Conservation (phyloP, 2,888 invertebrate genomes). For the Macrosiphum euphorbiae region DNA sequence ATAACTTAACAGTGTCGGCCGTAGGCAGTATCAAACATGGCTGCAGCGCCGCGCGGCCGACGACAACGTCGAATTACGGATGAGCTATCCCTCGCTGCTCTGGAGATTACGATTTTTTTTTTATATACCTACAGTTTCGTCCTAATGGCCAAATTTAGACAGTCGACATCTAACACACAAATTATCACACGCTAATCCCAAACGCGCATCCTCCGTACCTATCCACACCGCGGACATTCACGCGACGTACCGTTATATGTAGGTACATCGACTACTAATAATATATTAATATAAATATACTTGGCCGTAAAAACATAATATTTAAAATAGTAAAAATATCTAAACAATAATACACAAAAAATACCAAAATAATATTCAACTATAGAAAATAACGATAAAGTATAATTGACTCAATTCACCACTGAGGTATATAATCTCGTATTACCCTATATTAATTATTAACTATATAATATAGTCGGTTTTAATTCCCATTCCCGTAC, state of each 20-base stretch:
- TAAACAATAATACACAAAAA: too few relatives aligned
- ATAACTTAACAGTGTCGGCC: constrained; percentile 7
- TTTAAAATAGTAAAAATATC: too few relatives aligned
- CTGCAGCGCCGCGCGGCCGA: not conserved
- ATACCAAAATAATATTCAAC: too few relatives aligned
- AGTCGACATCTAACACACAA: not conserved
- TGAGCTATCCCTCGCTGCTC: not conserved
- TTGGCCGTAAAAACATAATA: too few relatives aligned
- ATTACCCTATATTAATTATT: too few relatives aligned
- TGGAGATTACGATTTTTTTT: not conserved
- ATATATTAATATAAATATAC: too few relatives aligned
- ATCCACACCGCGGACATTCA: too few relatives aligned
- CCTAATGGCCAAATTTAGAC: not conserved
- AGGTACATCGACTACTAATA: too few relatives aligned
- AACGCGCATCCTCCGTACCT: not conserved
- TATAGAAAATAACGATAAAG: too few relatives aligned
- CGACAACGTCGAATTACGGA: constrained; percentile 14
- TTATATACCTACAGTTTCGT: not conserved
- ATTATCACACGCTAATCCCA: not conserved
- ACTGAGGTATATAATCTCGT: too few relatives aligned
- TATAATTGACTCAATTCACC: too few relatives aligned
- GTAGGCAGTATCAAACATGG: constrained; percentile 55
- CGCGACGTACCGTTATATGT: not conserved
- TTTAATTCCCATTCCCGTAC: not conserved
- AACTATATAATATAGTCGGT: not conserved